Evolutionary conservation across 2,797 vertebrate genomes (phyloP).

Genomic region (Vespertilio murinus): DNA sequence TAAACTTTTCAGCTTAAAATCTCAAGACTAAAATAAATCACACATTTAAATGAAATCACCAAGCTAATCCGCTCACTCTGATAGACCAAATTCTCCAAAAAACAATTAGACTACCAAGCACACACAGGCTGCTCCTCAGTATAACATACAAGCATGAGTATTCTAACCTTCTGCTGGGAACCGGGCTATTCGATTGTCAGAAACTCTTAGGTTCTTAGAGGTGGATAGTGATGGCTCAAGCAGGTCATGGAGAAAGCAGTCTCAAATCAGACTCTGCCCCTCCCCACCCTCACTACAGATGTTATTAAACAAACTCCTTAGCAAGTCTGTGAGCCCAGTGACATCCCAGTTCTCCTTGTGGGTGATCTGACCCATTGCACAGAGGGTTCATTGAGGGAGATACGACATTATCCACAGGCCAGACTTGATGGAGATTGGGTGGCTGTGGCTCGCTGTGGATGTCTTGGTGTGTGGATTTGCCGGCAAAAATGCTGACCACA

Average conservation of each 20-base stretch:
- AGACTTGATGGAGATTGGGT: not conserved
- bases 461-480: not conserved
- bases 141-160: accelerated
- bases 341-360: not conserved
- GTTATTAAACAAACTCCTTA: not conserved
- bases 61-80: not conserved
- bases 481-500: not conserved
- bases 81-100: not conserved
- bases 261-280: not conserved
- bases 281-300: too few species aligned
- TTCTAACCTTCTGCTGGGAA: not conserved
- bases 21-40: constrained; percentile 48
- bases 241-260: not conserved
- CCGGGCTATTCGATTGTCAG: too few species aligned
- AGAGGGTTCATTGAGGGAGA: not conserved
- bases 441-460: not conserved
- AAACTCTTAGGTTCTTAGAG: not conserved
- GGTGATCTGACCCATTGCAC: not conserved
- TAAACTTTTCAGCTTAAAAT: constrained; percentile 45
- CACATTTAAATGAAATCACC: not conserved
- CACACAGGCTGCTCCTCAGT: not conserved
- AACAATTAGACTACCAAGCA: not conserved
- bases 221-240: not conserved
- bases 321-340: not conserved
- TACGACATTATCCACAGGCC: not conserved